A percentile compares a stretch with the other conserved stretches of the same genome.
Conservation (phyloP, 2,113 vertebrate genomes). For the Elaphurus davidianus region DNA sequence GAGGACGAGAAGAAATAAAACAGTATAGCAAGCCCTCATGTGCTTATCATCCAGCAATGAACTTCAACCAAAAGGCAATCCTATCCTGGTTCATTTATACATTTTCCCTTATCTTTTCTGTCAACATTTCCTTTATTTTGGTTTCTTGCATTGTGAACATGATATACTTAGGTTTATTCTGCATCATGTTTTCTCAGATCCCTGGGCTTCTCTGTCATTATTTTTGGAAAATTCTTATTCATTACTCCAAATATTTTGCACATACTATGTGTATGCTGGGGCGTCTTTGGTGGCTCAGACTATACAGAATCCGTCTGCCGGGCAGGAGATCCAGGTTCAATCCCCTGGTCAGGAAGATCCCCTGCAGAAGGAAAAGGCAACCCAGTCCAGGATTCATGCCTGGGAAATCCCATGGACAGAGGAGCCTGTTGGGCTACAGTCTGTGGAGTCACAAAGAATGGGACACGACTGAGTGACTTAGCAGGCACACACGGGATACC, state of each 20-base stretch:
- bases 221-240: background rate
- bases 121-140: background rate
- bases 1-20: background rate
- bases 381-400: background rate
- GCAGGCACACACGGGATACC: background rate
- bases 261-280: background rate
- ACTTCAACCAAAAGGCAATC: background rate
- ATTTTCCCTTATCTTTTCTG: background rate
- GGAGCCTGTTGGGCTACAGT: background rate
- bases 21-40: background rate
- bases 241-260: background rate
- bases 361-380: background rate
- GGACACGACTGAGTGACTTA: rapidly evolving
- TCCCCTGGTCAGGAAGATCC: background rate
- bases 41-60: background rate
- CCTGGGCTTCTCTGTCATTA: background rate
- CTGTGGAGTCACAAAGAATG: background rate
- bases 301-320: background rate
- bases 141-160: background rate
- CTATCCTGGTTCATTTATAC: background rate
- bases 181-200: background rate
- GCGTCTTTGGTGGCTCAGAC: background rate
- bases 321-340: background rate
- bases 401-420: background rate
- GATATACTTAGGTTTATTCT: background rate